Conservation (phyloP, 1,140 invertebrate genomes). For the Penaeus chinensis region DNA sequence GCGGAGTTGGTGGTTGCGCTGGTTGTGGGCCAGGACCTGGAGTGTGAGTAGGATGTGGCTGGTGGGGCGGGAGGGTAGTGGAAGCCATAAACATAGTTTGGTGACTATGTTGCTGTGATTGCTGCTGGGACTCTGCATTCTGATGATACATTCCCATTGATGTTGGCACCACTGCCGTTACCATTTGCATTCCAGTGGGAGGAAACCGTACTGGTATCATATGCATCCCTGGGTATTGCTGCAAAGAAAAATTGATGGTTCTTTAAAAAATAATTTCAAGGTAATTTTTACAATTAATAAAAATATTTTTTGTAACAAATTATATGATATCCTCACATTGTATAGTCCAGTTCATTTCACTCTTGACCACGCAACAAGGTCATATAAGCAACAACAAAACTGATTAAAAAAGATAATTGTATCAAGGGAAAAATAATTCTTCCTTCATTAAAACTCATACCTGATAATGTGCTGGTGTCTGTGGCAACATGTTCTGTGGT, state of each 20-base stretch:
- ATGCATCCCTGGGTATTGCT: conserved; percentile 60
- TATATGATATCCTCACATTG: too few species aligned
- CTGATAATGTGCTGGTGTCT: conserved; percentile 52
- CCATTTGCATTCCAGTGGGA: conserved; percentile 65
- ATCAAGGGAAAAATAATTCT: background rate
- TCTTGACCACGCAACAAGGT: too few species aligned
- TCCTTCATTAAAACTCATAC: conserved; percentile 16
- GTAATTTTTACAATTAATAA: too few species aligned
- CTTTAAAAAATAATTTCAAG: too few species aligned
- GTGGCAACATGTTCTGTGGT: conserved; percentile 63
- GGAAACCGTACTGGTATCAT: conserved; percentile 64
- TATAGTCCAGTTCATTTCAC: too few species aligned
- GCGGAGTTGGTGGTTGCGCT: conserved; percentile 53
- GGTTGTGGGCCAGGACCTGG: conserved; percentile 54
- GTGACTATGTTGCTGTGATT: conserved; percentile 57
- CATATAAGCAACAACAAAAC: too few species aligned
- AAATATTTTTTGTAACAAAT: too few species aligned
- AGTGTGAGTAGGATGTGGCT: conserved; percentile 60
- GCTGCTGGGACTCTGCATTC: conserved; percentile 60
- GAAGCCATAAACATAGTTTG: conserved; percentile 57
- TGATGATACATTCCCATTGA: conserved; percentile 57
- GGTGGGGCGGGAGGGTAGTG: conserved; percentile 62
- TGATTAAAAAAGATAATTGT: too few species aligned
- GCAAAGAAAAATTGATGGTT: background rate
- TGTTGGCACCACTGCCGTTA: conserved; percentile 62